Conservation (phyloP, 2,113 vertebrate species). For the Cyanistes caeruleus region DNA sequence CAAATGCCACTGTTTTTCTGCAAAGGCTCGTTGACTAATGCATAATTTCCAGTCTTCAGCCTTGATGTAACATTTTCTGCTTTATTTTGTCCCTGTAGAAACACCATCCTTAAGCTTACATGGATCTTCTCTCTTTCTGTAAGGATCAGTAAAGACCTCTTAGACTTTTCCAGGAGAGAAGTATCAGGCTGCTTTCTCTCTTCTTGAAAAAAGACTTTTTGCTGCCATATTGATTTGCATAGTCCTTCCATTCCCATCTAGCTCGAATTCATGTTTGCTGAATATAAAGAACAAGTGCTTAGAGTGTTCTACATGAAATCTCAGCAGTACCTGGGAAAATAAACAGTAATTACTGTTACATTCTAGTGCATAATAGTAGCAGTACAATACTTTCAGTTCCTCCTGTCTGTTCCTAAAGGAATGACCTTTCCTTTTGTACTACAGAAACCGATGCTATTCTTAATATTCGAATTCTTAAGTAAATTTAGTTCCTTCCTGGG, state of each 20-base stretch:
- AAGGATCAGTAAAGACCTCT: not conserved
- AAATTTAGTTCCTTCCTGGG: not conserved
- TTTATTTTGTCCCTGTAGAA: not conserved
- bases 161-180: not conserved
- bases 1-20: not conserved
- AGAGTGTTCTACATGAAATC: not conserved
- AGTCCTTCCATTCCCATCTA: not conserved
- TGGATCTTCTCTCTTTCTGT: not conserved
- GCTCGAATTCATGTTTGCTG: not conserved
- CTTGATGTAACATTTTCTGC: not conserved
- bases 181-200: not conserved
- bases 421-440: not conserved
- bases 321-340: not conserved
- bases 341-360: not conserved
- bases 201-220: not conserved
- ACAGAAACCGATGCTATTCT: not conserved
- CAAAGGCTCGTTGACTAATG: not conserved
- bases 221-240: not conserved
- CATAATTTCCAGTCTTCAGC: not conserved
- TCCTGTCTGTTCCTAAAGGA: not conserved
- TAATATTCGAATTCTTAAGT: not conserved
- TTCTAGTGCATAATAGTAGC: not conserved
- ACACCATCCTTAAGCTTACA: not conserved
- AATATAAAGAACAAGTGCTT: not conserved
- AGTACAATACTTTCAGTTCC: not conserved